A percentile compares a stretch with the other conserved stretches of the same genome.
Evolutionary conservation across 2,888 invertebrate genomes (phyloP).

Genomic region (Tribolium freemani): DNA sequence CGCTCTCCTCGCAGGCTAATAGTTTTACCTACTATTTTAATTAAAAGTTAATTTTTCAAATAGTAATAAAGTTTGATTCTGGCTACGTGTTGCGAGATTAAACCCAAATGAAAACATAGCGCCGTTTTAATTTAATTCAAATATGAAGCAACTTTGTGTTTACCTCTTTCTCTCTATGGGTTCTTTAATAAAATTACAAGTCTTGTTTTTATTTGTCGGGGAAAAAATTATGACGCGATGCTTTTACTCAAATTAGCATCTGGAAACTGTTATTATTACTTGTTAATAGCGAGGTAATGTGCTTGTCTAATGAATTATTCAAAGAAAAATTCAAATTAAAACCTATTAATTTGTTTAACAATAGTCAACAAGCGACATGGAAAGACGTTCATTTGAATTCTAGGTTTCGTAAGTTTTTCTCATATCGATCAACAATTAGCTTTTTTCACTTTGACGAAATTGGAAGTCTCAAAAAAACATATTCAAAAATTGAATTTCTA

Average conservation of each 20-base stretch:
- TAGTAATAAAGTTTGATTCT: background rate
- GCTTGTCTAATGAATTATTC: too few species aligned
- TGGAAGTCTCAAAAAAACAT: too few species aligned
- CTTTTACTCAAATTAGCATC: background rate
- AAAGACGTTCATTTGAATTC: background rate
- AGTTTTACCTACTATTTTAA: too few species aligned
- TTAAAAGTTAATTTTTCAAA: too few species aligned
- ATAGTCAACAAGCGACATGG: too few species aligned
- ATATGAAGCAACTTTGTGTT: background rate
- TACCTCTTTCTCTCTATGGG: background rate
- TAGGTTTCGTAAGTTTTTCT: background rate
- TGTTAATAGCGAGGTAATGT: background rate
- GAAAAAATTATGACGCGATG: background rate
- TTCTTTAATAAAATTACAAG: background rate
- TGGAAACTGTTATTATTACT: background rate
- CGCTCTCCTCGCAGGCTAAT: too few species aligned
- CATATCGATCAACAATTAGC: too few species aligned
- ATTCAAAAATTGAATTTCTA: too few species aligned
- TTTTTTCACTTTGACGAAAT: too few species aligned
- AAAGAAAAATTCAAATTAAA: too few species aligned
- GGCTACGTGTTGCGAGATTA: background rate
- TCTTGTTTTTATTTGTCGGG: background rate
- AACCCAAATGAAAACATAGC: background rate
- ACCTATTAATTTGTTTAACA: too few species aligned
- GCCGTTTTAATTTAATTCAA: background rate